Percentiles rank a stretch among this genome's conserved stretches.
Conservation (phyloP, 2,888 invertebrate species). For the Drosophila rubida region DNA sequence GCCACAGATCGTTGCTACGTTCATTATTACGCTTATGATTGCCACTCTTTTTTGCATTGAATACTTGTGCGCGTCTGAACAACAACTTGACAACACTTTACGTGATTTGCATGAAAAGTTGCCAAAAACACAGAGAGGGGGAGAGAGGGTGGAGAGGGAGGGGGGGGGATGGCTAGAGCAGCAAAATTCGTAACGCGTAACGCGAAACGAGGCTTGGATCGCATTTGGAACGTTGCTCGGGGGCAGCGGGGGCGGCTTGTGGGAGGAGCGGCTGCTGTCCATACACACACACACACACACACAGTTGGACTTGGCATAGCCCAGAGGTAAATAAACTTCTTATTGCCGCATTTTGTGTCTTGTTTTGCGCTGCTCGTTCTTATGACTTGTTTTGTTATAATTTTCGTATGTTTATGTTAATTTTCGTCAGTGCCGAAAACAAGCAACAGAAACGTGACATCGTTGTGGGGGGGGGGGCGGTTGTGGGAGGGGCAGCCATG, state of each 20-base stretch:
- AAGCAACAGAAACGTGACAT: slow-evolving; percentile 50
- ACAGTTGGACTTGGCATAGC: background rate
- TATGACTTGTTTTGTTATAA: slow-evolving; percentile 67
- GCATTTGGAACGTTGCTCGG: slow-evolving; percentile 20
- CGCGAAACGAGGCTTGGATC: slow-evolving; percentile 8
- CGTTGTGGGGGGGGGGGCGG: slow-evolving; percentile 3
- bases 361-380: slow-evolving; percentile 32
- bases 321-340: slow-evolving; percentile 68
- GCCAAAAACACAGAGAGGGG: slow-evolving; percentile 15
- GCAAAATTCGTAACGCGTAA: slow-evolving; percentile 46
- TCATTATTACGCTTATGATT: background rate
- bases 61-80: slow-evolving; percentile 22
- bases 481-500: slow-evolving; percentile 6
- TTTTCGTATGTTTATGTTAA: slow-evolving; percentile 72
- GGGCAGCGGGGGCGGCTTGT: no score
- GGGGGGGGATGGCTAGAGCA: background rate
- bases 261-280: slow-evolving; percentile 47
- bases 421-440: slow-evolving; percentile 44
- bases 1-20: background rate
- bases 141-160: background rate
- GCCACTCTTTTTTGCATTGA: background rate
- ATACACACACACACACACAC: slow-evolving; percentile 13
- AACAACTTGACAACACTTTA: slow-evolving; percentile 40
- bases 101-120: slow-evolving; percentile 67
- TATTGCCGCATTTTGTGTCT: slow-evolving; percentile 43